A percentile compares a stretch with the other conserved stretches of the same genome.
phyloP scores from a whole-genome alignment of 1,140 invertebrate genomes.

The Agrypnia vestita region DNA sequence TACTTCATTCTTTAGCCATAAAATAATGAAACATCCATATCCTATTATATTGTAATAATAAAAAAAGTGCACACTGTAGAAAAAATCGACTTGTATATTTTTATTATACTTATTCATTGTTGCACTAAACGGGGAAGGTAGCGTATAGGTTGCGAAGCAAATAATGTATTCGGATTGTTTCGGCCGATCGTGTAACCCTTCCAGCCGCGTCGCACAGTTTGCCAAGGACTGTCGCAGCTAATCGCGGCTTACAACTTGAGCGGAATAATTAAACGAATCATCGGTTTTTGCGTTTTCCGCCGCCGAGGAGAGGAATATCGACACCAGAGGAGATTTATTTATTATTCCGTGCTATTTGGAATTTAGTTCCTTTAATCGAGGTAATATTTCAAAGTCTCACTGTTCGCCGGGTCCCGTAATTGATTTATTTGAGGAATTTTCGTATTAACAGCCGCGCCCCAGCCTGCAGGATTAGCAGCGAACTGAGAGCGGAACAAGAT shows the following conservation, averaged over 20 bases:
- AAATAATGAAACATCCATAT: no score
- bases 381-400: constrained; percentile 60
- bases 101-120: no score
- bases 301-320: constrained; percentile 49
- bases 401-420: constrained; percentile 48
- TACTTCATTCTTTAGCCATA: no score
- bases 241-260: constrained; percentile 56
- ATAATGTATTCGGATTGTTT: no score
- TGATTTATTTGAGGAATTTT: constrained; percentile 62
- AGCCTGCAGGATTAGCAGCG: constrained; percentile 19
- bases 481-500: constrained; percentile 13
- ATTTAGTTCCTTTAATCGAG: constrained; percentile 60
- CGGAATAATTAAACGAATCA: constrained; percentile 62
- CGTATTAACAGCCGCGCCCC: constrained; percentile 54
- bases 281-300: constrained; percentile 56
- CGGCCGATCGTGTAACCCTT: no score
- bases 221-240: constrained; percentile 40
- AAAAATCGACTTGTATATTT: no score
- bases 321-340: constrained; percentile 56
- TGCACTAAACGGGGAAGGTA: no score
- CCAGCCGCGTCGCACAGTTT: neutral
- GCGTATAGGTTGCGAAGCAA: no score
- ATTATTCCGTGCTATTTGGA: constrained; percentile 58
- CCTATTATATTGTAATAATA: no score
- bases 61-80: no score